Conservation (phyloP, 2,113 vertebrate genomes). For the Leuciscus idus region DNA sequence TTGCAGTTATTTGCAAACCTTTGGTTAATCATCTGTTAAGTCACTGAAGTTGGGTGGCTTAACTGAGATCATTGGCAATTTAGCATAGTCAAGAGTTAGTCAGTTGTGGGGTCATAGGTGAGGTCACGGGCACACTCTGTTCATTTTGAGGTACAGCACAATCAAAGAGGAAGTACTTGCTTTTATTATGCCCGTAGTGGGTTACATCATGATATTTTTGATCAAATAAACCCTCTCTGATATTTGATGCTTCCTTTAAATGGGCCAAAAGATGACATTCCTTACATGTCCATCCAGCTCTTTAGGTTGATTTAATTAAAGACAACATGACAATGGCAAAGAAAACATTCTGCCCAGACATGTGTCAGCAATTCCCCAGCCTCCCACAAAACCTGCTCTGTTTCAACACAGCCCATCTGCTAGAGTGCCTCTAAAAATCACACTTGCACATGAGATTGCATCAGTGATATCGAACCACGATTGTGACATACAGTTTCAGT, state of each 20-base stretch:
- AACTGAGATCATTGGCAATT: not conserved
- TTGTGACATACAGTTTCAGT: not conserved
- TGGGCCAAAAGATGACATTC: not conserved
- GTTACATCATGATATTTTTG: not conserved
- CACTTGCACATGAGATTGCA: not conserved
- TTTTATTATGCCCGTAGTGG: not conserved
- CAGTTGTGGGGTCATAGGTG: not conserved
- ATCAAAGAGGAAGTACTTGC: not conserved
- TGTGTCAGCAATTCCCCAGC: conserved; percentile 68
- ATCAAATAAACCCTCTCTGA: conserved; percentile 6
- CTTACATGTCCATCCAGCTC: not conserved
- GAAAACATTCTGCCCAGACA: conserved; percentile 56
- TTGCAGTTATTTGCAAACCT: not conserved
- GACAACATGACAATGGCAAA: conserved; percentile 55
- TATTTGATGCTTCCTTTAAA: conserved; percentile 22
- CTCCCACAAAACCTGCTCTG: conserved; percentile 48
- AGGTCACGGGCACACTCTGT: not conserved
- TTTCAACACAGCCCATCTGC: conserved; percentile 61
- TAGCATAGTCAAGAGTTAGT: not conserved
- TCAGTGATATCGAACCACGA: not conserved
- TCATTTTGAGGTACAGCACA: not conserved
- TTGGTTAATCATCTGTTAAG: conserved; percentile 68
- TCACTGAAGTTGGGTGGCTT: conserved; percentile 11
- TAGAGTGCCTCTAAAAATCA: conserved; percentile 16
- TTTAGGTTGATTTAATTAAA: conserved; percentile 68